Conservation (phyloP, 2,888 invertebrate species). For the Acanthoscelides obtectus region DNA sequence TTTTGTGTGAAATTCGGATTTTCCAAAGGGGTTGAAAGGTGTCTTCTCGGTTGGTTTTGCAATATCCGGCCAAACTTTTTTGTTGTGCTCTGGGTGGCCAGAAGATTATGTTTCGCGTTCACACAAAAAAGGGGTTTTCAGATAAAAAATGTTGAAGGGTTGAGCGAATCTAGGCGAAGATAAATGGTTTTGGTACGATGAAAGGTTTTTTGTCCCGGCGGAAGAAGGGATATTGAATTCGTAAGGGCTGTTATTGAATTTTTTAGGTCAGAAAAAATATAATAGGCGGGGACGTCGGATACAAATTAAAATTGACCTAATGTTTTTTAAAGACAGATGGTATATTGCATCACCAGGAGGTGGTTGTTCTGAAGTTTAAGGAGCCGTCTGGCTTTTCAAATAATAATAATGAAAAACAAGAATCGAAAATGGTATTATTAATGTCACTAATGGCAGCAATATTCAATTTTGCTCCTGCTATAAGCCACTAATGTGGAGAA, state of each 20-base stretch:
- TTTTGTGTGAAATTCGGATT: constrained; percentile 25
- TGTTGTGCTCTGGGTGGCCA: background rate
- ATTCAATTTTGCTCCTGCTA: too few species aligned
- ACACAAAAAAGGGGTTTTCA: background rate
- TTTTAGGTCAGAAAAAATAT: background rate
- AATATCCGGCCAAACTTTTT: constrained; percentile 18
- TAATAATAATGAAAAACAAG: too few species aligned
- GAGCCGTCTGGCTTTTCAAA: too few species aligned
- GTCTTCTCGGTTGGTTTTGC: constrained; percentile 15
- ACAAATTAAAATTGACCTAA: background rate
- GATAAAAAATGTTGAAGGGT: background rate
- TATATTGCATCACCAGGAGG: background rate
- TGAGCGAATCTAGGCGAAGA: background rate
- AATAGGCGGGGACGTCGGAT: background rate
- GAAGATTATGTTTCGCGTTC: background rate
- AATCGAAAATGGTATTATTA: too few species aligned
- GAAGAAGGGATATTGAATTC: background rate
- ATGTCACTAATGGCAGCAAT: too few species aligned
- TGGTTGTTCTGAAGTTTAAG: too few species aligned
- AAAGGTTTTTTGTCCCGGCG: background rate
- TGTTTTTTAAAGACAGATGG: background rate
- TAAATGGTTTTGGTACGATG: background rate
- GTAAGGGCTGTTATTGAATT: background rate
- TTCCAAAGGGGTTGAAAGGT: constrained; percentile 20
- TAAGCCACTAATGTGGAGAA: too few species aligned